Evolutionary conservation across 1,140 invertebrate genomes (phyloP), one percentile per base, ranked within the genome.

Genomic region (Spodoptera litura): DNA sequence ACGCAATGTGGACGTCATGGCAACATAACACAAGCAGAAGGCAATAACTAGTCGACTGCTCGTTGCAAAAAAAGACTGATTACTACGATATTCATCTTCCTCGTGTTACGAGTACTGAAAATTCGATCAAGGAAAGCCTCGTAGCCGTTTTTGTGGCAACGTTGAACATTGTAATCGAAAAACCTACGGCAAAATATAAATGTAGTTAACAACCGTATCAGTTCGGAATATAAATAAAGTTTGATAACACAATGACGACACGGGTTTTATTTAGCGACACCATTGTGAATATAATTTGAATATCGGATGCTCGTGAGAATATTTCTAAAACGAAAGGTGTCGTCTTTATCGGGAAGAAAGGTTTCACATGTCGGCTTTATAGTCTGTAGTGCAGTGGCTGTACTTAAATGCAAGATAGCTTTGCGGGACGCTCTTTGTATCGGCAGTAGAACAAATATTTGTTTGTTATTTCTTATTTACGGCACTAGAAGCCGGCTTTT

Each of bases 1-100:
- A 77, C 74, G 74, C 74, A 15, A 76, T 25, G 52, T 75, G 38
- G 73, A 59, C 59, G 73, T 75, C 73, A 75, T 59, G 73, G 9
- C 51, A 76, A 44, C 49, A 38, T 27, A 27, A 38, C 51, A 58
- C 27, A 72, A 20, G 15, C 62, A 71, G 38, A 44, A 44, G 38
- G 38, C 38, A 56, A 12, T 2, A 31, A n/a, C 10, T 25, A 64
- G 44, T 68, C 44, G 38, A 20, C 44, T 3, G 35, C 25, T 31
- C 15, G 52, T 15, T 56, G 27, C 68, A 71, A 71, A 31, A 55
- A 71, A 71, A 71, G n/a, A 15, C 68, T 8, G n/a, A 71, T 35
- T 71, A 56, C 9, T 71, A 56, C 31, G 53, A 71, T 71, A 55
- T 55, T 20, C 68, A 56, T 55, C 53, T 70, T 70, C 25, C 44